Conservation (phyloP, 2,797 vertebrate species). For the Rhinophrynus dorsalis region DNA sequence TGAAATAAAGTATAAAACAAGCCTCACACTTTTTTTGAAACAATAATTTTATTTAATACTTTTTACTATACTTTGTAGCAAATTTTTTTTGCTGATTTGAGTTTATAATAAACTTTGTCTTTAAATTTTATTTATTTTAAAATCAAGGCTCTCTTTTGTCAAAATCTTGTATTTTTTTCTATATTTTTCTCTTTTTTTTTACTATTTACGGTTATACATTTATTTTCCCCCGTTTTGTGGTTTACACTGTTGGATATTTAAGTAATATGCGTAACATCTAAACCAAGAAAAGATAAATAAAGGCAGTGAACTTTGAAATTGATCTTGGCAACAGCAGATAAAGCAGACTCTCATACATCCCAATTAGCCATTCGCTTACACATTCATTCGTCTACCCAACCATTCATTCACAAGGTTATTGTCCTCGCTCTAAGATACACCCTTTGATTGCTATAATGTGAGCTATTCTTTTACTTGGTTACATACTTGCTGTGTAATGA, state of each 20-base stretch:
- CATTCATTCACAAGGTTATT: slow-evolving; percentile 19
- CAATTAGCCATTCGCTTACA: slow-evolving; percentile 64
- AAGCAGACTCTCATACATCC: slow-evolving; percentile 71
- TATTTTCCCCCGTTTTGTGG: slow-evolving; percentile 76
- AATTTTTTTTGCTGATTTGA: slow-evolving; percentile 83
- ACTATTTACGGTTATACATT: slow-evolving; percentile 64
- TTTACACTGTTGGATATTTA: slow-evolving; percentile 68
- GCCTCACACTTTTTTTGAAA: slow-evolving; percentile 76
- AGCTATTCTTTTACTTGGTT: slow-evolving; percentile 50
- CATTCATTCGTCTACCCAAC: slow-evolving; percentile 52
- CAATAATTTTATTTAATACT: slow-evolving; percentile 93
- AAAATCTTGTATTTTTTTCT: slow-evolving; percentile 63
- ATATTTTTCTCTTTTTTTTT: slow-evolving; percentile 12
- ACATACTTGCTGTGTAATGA: slow-evolving; percentile 62
- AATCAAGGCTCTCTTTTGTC: slow-evolving; percentile 75
- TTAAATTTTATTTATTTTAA: slow-evolving; percentile 81
- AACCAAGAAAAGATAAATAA: slow-evolving; percentile 74
- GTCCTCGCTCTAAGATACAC: slow-evolving; percentile 55
- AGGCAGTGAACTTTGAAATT: slow-evolving; percentile 80
- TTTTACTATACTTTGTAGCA: slow-evolving; percentile 84
- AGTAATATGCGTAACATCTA: slow-evolving; percentile 71
- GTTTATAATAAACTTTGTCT: slow-evolving; percentile 79
- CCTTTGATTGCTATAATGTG: slow-evolving; percentile 29
- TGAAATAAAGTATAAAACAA: too few relatives aligned
- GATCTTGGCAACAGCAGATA: slow-evolving; percentile 74